phyloP scores from a whole-genome alignment of 2,888 invertebrate genomes.

The Phragmatobia fuliginosa region DNA sequence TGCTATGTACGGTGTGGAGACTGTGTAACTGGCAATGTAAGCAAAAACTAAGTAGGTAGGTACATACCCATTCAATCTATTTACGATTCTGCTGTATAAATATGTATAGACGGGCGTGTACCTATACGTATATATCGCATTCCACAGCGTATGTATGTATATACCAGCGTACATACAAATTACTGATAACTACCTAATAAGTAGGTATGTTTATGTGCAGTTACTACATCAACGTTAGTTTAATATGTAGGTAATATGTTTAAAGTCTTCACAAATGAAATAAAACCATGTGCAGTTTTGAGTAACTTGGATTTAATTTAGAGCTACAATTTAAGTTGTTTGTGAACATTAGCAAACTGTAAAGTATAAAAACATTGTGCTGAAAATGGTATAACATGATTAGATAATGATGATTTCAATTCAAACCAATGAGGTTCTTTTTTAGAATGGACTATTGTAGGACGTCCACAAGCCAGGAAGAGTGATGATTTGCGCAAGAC shows the following conservation, averaged over 20 bases:
- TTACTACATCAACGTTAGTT: constrained; percentile 44
- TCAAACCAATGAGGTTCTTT: too few species aligned
- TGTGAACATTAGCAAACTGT: too few species aligned
- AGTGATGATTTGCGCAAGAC: too few species aligned
- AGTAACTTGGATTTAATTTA: constrained; percentile 43
- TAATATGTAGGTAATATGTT: constrained; percentile 11
- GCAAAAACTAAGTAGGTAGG: constrained; percentile 79
- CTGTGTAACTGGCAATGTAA: constrained; percentile 75
- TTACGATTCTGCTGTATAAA: constrained; percentile 82
- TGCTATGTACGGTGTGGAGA: constrained; percentile 69
- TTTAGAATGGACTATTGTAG: background rate
- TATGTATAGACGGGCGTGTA: constrained; percentile 71
- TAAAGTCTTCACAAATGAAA: constrained; percentile 23
- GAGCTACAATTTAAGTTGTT: too few species aligned
- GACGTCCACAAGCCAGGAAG: too few species aligned
- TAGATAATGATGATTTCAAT: too few species aligned
- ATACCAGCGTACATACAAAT: constrained; percentile 66
- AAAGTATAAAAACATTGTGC: too few species aligned
- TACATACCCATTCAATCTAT: constrained; percentile 85
- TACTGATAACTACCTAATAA: constrained; percentile 63
- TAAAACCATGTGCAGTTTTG: constrained; percentile 47
- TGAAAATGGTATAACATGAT: too few species aligned
- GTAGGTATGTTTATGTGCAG: constrained; percentile 46
- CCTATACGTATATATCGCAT: constrained; percentile 78
- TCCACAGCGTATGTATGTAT: constrained; percentile 79